Evolutionary conservation across 2,113 vertebrate species (phyloP).

Genomic region (Corapipo altera): DNA sequence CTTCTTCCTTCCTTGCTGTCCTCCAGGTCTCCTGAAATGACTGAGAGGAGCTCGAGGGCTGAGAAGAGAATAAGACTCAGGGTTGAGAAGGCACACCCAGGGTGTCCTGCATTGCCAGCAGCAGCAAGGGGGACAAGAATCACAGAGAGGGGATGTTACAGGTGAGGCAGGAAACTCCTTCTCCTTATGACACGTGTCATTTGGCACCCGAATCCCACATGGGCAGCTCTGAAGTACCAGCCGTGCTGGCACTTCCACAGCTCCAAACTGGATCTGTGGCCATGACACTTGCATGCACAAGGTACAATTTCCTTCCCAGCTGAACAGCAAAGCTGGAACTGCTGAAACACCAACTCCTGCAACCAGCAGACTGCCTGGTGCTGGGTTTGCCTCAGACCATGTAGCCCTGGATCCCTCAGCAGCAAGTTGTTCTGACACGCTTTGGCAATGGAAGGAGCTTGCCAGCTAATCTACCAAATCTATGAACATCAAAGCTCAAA

Average conservation of each 20-base stretch:
- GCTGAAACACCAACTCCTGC: neutral
- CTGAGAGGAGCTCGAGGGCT: neutral
- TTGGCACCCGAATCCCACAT: neutral
- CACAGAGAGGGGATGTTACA: neutral
- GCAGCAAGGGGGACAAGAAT: neutral
- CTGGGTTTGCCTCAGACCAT: neutral
- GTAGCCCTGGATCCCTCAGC: neutral
- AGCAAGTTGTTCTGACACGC: neutral
- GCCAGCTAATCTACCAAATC: neutral
- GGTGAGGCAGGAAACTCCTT: neutral
- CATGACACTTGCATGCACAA: neutral
- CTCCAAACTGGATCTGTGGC: neutral
- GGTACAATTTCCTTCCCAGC: neutral
- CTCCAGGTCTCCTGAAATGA: neutral
- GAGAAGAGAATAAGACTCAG: neutral
- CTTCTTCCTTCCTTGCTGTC: neutral
- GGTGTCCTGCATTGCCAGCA: neutral
- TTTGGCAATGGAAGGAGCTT: neutral
- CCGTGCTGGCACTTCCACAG: neutral
- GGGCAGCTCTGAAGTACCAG: neutral
- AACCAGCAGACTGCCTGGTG: neutral
- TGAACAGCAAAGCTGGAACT: neutral
- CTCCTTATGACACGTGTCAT: neutral
- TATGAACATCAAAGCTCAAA: neutral
- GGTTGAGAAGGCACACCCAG: neutral